Evolutionary conservation across 2,797 vertebrate species (phyloP), one percentile per base, ranked within the genome.

Genomic region (Parauchenoglanis ngamensis): DNA sequence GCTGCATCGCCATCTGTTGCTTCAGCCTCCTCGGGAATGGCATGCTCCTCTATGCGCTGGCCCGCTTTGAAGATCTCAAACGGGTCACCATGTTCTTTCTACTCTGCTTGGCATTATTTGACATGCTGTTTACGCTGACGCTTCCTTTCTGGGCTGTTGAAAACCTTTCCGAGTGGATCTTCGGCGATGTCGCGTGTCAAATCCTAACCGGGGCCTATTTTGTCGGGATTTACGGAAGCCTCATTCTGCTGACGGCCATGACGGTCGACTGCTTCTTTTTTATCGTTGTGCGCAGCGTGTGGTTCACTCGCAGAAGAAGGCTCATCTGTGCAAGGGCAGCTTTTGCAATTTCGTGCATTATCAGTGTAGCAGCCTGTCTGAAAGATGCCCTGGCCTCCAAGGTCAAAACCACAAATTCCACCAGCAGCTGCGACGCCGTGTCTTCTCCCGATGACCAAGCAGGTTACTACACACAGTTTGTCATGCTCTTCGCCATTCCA

Each of bases 171-270:
- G 78, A 93, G 0, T 96, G 95, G 95, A 2, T 95, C 31, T 96
- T 95, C 23, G 94, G 94, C 0, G 85, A 94, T 1, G 3, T 89
- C 6, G 1, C 56, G 8, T 96, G 95, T 87, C 95, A 94, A 84
- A 76, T 94, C 0, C 0, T 94, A 1, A 92, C 63, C 1, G 91
- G 88, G 0, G 1, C 44, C 0, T 93, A 93, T 84, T 70, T 91
- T 17, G 7, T 89, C 1, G 94, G 95, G 7, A 54, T 94, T 67
- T 94, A 95, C 67, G 94, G 94, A 57, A 94, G 94, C 21, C 59
- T 95, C 35, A 90, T 95, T 49, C 87, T 96, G 1, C 91, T 96
- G 89, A 95, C 94, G 3, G 92, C 92, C 70, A 92, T 96, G 92
- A 95, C 94, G 1, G 80, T 95, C 2, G 95, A 96, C 85, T 94